Evolutionary conservation across 2,888 invertebrate species (phyloP), one percentile per base, ranked within the genome.

Genomic region (Cheilosia scutellata): DNA sequence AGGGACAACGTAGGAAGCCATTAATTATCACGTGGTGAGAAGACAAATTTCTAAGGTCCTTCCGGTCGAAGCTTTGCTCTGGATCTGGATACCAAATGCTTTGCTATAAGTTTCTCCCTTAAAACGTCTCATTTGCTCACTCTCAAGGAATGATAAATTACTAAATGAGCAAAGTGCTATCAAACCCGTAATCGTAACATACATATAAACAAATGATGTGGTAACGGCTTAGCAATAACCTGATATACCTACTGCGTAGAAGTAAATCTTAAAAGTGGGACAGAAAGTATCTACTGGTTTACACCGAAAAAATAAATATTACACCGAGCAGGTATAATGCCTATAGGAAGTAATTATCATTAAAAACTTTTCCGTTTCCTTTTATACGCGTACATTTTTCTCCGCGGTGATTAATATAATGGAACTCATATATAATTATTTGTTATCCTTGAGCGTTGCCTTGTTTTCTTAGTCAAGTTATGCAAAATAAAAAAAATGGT

Each of bases 401-500:
- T 53, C 6, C 20, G 13, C 3, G n/a, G 29, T 53, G 53, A 53
- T 53, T 53, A 31, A 29, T 53, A 31, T 53, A 53, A 53, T 29
- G 29, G 31, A 53, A 53, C n/a, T n/a, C 53, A 53, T 31, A 53
- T 31, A 53, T 53, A 27, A 53, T 53, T 53, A 53, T 53, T 29
- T 51, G 27, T 11, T 11, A 27, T 51, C 51, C 51, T 51, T 51
- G 27, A 25, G 51, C 9, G 51, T 27, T 51, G 51, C 11, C n/a
- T 27, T 25, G 27, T 27, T 27, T 51, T 51, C 27, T 4, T 51
- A 51, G 27, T 13, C 13, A 13, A 51, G 27, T 5, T 27, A 25
- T 51, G 27, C 25, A 51, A 51, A 25, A 1, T 51, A 13, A 25
- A n/a, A 25, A 11, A 51, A 11, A 1, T n/a, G n/a, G n/a, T n/a